Percentiles rank a stretch among this genome's conserved stretches.
These are phyloP conservation scores for Ephydatia muelleri DNA, from an alignment of 37 sponge, comb jelly and placozoan species.

Conservation along the genomic window DNA sequence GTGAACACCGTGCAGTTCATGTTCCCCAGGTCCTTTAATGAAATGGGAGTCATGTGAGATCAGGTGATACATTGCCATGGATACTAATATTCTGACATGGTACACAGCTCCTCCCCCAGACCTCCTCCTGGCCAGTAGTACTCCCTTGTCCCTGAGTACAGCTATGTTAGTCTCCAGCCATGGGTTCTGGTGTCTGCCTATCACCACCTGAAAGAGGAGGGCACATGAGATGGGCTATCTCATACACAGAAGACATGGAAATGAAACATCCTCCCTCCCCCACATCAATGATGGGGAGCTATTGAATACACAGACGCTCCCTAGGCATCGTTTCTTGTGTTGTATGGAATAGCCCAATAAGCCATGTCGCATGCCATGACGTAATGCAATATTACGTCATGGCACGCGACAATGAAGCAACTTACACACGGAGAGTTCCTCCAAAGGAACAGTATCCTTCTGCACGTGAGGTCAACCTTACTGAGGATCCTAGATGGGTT, in stretches of 20 bases:
- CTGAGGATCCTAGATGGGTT: conserved; percentile 42
- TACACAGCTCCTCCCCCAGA: conserved; percentile 93
- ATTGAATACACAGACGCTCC: too few species aligned
- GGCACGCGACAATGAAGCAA: neutral
- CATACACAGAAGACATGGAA: neutral
- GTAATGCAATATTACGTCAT: neutral
- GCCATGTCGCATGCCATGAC: too few species aligned
- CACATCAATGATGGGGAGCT: neutral
- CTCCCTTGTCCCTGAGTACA: conserved; percentile 27
- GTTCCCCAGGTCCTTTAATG: conserved; percentile 78
- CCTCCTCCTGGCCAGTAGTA: conserved; percentile 66
- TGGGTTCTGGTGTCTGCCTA: conserved; percentile 85
- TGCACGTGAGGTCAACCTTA: conserved; percentile 42
- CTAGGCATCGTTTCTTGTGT: too few species aligned
- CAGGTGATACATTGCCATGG: neutral
- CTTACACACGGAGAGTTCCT: conserved; percentile 72
- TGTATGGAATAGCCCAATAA: too few species aligned
- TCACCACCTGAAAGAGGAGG: conserved; percentile 56
- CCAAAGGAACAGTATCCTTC: conserved; percentile 64
- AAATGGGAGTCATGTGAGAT: neutral
- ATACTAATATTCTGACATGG: conserved; percentile 56
- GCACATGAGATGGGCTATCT: neutral
- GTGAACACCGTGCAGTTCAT: conserved; percentile 77
- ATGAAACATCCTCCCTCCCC: neutral
- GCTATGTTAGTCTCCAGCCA: conserved; percentile 77